Evolutionary conservation across 1,140 invertebrate species (phyloP).

Genomic region (Drosophila subobscura): DNA sequence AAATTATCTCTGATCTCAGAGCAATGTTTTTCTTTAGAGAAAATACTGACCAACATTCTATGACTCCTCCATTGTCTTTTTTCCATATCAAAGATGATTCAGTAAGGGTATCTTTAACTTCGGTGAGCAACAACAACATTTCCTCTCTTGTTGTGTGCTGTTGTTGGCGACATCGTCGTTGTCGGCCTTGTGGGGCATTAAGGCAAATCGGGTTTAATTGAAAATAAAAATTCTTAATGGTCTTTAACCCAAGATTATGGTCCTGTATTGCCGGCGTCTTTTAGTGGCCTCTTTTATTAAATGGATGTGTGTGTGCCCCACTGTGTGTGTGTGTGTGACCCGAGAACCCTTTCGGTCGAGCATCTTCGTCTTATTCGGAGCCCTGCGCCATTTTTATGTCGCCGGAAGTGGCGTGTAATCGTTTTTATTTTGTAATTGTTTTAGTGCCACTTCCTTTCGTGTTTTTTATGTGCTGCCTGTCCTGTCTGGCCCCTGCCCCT

Average conservation of each 20-base stretch:
- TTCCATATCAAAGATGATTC: too few relatives aligned
- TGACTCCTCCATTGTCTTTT: too few relatives aligned
- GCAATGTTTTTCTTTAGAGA: too few relatives aligned
- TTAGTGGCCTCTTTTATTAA: constrained; percentile 80
- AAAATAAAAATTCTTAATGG: constrained; percentile 83
- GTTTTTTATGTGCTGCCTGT: constrained; percentile 74
- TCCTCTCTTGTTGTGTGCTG: constrained; percentile 18
- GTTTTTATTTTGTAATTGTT: constrained; percentile 83
- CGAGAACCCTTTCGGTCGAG: constrained; percentile 59
- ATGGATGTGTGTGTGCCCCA: constrained; percentile 39
- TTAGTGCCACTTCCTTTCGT: constrained; percentile 81
- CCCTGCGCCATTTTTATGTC: constrained; percentile 74
- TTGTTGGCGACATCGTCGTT: constrained; percentile 73
- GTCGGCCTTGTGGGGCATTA: constrained; percentile 81
- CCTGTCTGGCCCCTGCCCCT: constrained; percentile 11
- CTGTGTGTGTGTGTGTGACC: constrained; percentile 24
- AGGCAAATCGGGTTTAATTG: constrained; percentile 83
- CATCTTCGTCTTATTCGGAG: constrained; percentile 41
- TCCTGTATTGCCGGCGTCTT: constrained; percentile 75
- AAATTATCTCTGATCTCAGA: too few relatives aligned
- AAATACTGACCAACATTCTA: too few relatives aligned
- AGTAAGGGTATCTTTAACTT: too few relatives aligned
- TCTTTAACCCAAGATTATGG: constrained; percentile 82
- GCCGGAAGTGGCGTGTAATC: constrained; percentile 81
- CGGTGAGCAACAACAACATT: too few relatives aligned